Evolutionary conservation across 2,888 invertebrate genomes (phyloP).

Genomic region (Hyalella azteca): DNA sequence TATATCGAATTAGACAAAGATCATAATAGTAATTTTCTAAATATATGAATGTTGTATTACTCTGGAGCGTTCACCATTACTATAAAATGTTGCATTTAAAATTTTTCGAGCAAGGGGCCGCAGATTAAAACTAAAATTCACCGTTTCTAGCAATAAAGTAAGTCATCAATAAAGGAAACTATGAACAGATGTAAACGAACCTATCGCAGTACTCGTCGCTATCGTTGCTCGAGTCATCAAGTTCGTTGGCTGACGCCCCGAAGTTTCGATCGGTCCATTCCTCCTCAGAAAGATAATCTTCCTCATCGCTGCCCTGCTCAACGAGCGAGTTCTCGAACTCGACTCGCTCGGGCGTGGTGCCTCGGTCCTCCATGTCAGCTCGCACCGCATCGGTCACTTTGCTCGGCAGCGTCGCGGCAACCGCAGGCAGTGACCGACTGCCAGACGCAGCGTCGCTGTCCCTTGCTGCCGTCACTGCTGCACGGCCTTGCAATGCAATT

Average conservation of each 20-base stretch:
- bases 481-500: neutral
- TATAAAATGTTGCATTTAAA: too few species aligned
- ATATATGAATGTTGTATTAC: too few species aligned
- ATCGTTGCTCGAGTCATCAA: slow-evolving; percentile 68
- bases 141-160: too few species aligned
- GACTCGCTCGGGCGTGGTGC: slow-evolving; percentile 75
- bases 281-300: slow-evolving; percentile 74
- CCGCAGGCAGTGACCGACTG: too few species aligned
- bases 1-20: too few species aligned
- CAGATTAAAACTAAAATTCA: too few species aligned
- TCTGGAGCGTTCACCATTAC: too few species aligned
- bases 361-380: slow-evolving; percentile 55
- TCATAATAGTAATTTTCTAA: too few species aligned
- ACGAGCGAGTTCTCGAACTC: slow-evolving; percentile 73
- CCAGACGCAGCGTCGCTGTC: neutral
- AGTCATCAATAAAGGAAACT: too few species aligned
- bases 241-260: slow-evolving; percentile 64
- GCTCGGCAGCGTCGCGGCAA: neutral
- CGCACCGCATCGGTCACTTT: slow-evolving; percentile 23
- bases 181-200: too few species aligned
- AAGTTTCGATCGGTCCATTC: slow-evolving; percentile 95
- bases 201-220: slow-evolving; percentile 66
- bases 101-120: too few species aligned
- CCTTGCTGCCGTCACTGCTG: neutral
- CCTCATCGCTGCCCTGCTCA: slow-evolving; percentile 53